These are phyloP conservation scores for Rhombomys opimus DNA, from an alignment of 2,113 vertebrate species.

Conservation along the genomic window DNA sequence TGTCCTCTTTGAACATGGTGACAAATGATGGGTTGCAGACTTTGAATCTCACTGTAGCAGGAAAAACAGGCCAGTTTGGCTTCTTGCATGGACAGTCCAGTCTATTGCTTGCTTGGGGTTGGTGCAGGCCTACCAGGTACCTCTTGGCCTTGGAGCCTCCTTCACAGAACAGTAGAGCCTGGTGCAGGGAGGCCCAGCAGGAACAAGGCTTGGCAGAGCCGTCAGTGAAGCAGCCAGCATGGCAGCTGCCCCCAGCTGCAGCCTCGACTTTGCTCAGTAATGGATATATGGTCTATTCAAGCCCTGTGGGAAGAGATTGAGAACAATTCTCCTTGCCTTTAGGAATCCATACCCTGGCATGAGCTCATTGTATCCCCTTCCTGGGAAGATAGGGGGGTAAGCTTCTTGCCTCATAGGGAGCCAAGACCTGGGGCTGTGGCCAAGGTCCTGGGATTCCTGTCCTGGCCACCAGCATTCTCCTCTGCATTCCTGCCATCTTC, in stretches of 20 bases:
- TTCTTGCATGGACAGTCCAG: neutral
- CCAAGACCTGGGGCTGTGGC: neutral
- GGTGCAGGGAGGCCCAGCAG: neutral
- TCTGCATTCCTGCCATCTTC: neutral
- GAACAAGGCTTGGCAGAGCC: neutral
- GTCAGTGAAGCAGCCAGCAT: accelerated
- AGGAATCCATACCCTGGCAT: neutral
- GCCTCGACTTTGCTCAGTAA: neutral
- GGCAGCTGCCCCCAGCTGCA: slow-evolving; percentile 23
- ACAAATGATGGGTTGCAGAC: neutral
- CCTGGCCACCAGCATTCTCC: no score
- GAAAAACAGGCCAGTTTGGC: slow-evolving; percentile 15
- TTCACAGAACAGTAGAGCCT: neutral
- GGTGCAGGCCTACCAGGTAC: neutral
- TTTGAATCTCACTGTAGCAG: neutral
- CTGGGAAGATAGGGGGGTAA: neutral
- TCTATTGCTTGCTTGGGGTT: neutral
- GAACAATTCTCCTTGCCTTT: neutral
- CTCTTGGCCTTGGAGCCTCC: neutral
- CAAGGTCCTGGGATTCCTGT: neutral
- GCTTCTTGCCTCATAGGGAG: neutral
- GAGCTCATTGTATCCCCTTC: neutral
- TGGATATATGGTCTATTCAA: neutral
- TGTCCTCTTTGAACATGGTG: neutral
- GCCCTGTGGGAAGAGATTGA: neutral